Base-by-base conservation (phyloP, 2,797 vertebrate species). In the Hyperoplus immaculatus region DNA sequence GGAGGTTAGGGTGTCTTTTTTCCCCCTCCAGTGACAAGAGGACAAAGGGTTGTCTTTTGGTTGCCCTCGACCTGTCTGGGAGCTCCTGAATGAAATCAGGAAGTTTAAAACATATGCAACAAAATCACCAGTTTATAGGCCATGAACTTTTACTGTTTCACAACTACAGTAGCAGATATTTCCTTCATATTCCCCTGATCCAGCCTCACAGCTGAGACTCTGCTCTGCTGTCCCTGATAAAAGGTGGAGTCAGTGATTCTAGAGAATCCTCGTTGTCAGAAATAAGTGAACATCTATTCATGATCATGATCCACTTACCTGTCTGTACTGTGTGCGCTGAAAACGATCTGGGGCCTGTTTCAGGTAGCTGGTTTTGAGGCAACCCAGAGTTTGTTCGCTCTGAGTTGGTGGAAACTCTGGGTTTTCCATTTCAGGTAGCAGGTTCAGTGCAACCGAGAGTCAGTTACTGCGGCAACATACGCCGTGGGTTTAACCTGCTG, bases 1-100 rank as follows among this genome's bases (percentile, higher is more conserved):
- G 47, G 49, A 80, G 82, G 80, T 80, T 54, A 77, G 58, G 69
- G 41, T 14, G 56, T 81, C 50, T 72, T 67, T 66, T 64, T 65
- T 51, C 43, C 36, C 36, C 6, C 59, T 55, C 58, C 46, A 29
- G 58, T 57, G 73, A 68, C 69, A 64, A 72, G 50, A 75, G 41
- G 61, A 78, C 73, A 64, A 50, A 71, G 42, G 38, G 59, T 43
- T 72, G 51, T 63, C 59, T 60, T 29, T 72, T 66, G 16, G 60
- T 18, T 46, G 43, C 59, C 67, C 69, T 69, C 62, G 41, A 18
- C 51, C 38, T 66, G 62, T 72, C 29, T 54, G 47, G 10, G 8
- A 73, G 36, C 49, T 64, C n/a, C 14, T 59, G 10, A n/a, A 45
- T 12, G 39, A 80, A 73, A 74, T 73, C 69, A 65, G 69, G 61